phyloP scores from a whole-genome alignment of 1,140 invertebrate species.

The Neodiprion fabricii region DNA sequence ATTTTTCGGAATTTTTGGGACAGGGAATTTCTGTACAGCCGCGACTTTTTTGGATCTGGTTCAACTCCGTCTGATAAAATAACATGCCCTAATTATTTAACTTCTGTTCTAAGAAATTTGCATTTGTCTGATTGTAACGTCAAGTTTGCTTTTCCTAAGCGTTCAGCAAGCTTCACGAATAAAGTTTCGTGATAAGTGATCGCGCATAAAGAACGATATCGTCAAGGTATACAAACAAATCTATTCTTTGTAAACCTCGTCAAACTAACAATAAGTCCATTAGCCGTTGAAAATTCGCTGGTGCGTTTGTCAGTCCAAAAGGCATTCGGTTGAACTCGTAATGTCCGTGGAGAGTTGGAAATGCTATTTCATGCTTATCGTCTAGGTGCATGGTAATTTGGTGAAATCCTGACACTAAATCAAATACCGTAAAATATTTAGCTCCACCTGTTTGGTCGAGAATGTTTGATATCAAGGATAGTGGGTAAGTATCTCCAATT shows the following conservation, averaged over 20 bases:
- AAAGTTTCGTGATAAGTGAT: background rate
- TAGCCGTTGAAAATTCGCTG: background rate
- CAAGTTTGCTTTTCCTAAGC: conserved; percentile 5
- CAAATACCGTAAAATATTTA: background rate
- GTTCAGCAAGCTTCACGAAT: conserved; percentile 4
- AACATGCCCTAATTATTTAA: conserved; percentile 23
- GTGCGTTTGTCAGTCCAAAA: too few species aligned
- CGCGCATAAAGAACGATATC: too few species aligned
- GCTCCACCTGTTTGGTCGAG: too few species aligned
- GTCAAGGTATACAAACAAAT: too few species aligned
- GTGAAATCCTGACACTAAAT: background rate
- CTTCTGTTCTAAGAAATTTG: background rate
- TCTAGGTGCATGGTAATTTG: background rate
- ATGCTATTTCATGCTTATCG: too few species aligned
- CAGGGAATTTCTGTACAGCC: conserved; percentile 25
- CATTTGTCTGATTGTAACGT: conserved; percentile 15
- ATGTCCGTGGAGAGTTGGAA: too few species aligned
- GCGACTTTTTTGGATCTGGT: conserved; percentile 36
- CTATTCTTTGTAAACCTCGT: too few species aligned
- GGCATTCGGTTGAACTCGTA: too few species aligned
- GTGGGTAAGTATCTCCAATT: background rate
- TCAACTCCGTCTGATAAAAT: conserved; percentile 23
- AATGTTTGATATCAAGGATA: background rate
- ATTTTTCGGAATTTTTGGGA: conserved; percentile 24
- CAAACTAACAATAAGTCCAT: background rate